These are phyloP conservation scores for Adelges cooleyi DNA, from an alignment of 1,140 invertebrate genomes.

Conservation along the genomic window DNA sequence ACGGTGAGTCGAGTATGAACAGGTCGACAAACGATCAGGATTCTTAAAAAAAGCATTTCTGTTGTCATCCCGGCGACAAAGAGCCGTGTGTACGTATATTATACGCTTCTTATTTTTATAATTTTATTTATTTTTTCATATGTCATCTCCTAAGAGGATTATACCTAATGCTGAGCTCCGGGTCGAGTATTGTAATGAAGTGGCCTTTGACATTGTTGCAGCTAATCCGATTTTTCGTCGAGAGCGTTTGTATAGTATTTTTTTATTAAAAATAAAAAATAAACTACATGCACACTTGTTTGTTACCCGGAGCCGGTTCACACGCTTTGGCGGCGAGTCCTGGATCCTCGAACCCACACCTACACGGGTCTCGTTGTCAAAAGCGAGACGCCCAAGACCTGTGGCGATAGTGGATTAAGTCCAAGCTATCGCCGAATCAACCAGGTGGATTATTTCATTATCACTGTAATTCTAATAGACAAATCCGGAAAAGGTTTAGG, in stretches of 20 bases:
- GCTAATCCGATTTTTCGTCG: conserved; percentile 22
- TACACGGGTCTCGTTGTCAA: background rate
- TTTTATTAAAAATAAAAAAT: background rate
- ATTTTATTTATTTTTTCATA: background rate
- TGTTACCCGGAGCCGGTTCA: background rate
- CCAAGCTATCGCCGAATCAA: too few species aligned
- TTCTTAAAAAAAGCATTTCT: conserved; percentile 10
- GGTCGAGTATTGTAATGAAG: conserved; percentile 15
- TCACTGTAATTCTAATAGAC: too few species aligned
- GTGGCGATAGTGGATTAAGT: too few species aligned
- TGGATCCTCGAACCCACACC: background rate
- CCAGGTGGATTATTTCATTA: too few species aligned
- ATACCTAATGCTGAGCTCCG: background rate
- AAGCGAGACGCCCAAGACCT: too few species aligned
- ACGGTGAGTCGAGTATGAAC: background rate
- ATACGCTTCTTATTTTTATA: too few species aligned
- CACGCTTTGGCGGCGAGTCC: background rate
- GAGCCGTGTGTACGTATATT: background rate
- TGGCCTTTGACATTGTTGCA: conserved; percentile 22
- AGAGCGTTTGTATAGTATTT: conserved; percentile 1
- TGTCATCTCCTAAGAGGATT: conserved; percentile 13
- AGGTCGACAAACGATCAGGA: background rate
- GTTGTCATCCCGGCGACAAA: conserved; percentile 1
- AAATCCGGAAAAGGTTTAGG: too few species aligned
- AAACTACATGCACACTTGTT: background rate